These are phyloP conservation scores for Neria commutata DNA, from an alignment of 2,888 invertebrate genomes.

Conservation along the genomic window DNA sequence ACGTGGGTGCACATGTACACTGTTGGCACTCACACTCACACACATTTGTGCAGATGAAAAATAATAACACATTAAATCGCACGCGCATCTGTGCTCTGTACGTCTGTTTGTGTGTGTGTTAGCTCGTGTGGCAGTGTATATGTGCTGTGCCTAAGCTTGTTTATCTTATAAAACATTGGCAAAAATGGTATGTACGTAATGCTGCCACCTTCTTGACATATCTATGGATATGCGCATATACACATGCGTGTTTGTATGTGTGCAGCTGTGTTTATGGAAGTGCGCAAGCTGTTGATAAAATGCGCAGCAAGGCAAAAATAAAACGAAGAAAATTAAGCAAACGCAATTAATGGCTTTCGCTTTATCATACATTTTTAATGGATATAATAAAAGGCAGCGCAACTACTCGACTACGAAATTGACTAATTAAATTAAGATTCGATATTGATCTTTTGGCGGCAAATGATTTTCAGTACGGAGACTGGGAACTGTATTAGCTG, in stretches of 20 bases:
- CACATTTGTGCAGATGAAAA: slow-evolving; percentile 26
- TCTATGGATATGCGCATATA: not conserved
- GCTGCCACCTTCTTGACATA: no score
- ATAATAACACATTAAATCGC: slow-evolving; percentile 45
- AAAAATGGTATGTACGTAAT: no score
- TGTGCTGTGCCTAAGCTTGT: not conserved
- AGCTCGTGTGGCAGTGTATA: slow-evolving; percentile 4
- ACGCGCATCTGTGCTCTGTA: not conserved
- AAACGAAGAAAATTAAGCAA: no score
- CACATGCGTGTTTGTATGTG: slow-evolving; percentile 6
- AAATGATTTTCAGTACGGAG: no score
- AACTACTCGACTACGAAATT: slow-evolving; percentile 36
- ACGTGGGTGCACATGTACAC: not conserved
- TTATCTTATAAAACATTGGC: no score
- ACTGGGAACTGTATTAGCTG: no score
- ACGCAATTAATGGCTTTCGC: slow-evolving; percentile 49
- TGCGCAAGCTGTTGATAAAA: slow-evolving; percentile 41
- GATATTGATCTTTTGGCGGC: no score
- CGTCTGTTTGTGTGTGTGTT: slow-evolving; percentile 8
- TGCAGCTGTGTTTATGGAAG: slow-evolving; percentile 11
- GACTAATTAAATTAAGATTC: slow-evolving; percentile 24
- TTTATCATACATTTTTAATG: slow-evolving; percentile 54
- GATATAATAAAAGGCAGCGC: slow-evolving; percentile 45
- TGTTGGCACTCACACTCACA: no score
- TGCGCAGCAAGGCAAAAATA: slow-evolving; percentile 53